A percentile compares a stretch with the other conserved stretches of the same genome.
phyloP scores from a whole-genome alignment of 2,797 vertebrate genomes.

The Rallus crepitans region DNA sequence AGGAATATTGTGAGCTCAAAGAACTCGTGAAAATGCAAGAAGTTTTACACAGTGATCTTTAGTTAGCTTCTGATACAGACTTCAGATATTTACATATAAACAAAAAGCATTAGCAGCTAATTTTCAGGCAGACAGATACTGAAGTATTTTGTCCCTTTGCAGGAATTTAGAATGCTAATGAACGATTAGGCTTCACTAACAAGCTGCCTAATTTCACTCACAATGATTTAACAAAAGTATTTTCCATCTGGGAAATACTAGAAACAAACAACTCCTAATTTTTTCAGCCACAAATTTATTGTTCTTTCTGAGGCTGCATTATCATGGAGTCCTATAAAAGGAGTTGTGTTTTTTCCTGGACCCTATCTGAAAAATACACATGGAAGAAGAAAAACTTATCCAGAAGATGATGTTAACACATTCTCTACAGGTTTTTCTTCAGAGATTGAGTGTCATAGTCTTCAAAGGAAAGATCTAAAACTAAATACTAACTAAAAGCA shows the following conservation, averaged over 20 bases:
- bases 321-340: background rate
- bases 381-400: background rate
- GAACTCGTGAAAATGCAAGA: background rate
- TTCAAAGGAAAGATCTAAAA: background rate
- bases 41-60: background rate
- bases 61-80: background rate
- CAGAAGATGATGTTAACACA: background rate
- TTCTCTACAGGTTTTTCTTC: background rate
- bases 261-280: conserved; percentile 52
- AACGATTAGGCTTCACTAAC: conserved; percentile 26
- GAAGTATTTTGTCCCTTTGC: conserved; percentile 29
- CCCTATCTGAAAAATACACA: background rate
- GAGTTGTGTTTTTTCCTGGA: conserved; percentile 6
- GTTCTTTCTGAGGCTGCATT: background rate
- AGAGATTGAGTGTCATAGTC: background rate
- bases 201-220: conserved; percentile 57
- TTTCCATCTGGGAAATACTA: conserved; percentile 21
- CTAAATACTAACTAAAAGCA: background rate
- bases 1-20: background rate
- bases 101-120: background rate
- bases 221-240: conserved; percentile 27
- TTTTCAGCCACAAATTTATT: conserved; percentile 44
- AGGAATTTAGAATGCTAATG: conserved; percentile 57
- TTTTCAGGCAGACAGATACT: background rate
- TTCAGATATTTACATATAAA: background rate